Base-by-base conservation (phyloP, 2,113 vertebrate species). In the Archocentrus centrarchus region DNA sequence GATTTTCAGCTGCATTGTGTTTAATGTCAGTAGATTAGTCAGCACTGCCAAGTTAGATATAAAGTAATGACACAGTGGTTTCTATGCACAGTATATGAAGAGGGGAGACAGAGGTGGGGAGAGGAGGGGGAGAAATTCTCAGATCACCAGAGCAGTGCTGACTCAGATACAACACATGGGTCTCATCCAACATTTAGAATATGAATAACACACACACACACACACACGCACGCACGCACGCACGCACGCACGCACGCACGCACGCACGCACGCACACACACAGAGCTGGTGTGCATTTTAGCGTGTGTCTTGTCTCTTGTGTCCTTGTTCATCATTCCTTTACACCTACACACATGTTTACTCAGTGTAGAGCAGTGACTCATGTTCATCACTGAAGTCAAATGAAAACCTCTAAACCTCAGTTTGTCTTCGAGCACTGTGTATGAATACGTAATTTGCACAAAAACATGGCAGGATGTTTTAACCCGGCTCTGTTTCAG, bases 161-260 rank as follows among this genome's bases (percentile, higher is more conserved):
- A 92, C 70, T 92, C 91, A 93, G 84, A 89, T 81, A 66, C 73
- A 81, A 86, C 61, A 82, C 82, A 82, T 90, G 90, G 82, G 64
- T 81, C 53, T 77, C 10, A 30, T 89, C 76, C 79, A 94, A 47
- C 53, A 13, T n/a, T 63, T 11, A 41, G 20, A 41, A 73, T 53
- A 27, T 27, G 27, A 27, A 27, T 27, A 9, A 39, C 37, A 39
- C 37, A 39, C 6, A 9, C 37, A 41, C 39, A 41, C 27, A 27
- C 27, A 27, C 27, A 27, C 27, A 27, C 27, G 3, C 27, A 27
- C 27, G 3, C 27, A 73, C 32, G 53, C 53, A 10, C 11, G 27
- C 20, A 13, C 8, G 7, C 30, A 61, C 77, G 79, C 64, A 78
- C 41, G 70, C 80, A 82, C 63, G 66, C 13, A 79, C 9, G 78